Percentiles rank a stretch among this genome's conserved stretches.
Conservation (phyloP, 2,797 vertebrate species). For the Lithobates pipiens region DNA sequence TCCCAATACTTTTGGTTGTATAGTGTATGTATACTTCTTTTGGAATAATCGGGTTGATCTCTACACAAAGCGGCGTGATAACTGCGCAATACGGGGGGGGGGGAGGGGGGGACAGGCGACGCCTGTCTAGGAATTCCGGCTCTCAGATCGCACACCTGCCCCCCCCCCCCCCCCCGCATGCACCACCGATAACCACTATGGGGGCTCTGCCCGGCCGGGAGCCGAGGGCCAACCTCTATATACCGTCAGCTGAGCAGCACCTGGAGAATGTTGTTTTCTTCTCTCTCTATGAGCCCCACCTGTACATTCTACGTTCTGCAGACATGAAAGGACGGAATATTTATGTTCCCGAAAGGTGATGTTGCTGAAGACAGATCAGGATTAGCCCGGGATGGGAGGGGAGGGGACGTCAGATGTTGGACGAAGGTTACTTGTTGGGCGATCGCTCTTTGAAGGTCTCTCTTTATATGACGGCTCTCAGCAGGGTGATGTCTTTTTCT, state of each 20-base stretch:
- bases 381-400: neutral
- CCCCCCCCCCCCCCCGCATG: too few species aligned
- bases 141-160: conserved; percentile 44
- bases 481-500: neutral
- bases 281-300: conserved; percentile 11
- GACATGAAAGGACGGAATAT: neutral
- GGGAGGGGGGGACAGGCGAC: neutral
- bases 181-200: conserved; percentile 23
- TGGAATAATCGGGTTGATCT: neutral
- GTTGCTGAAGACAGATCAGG: neutral
- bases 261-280: neutral
- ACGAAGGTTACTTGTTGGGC: neutral
- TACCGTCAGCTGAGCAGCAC: neutral
- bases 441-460: neutral
- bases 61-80: neutral
- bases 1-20: too few species aligned
- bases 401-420: neutral
- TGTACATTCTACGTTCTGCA: conserved; percentile 8
- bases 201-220: conserved; percentile 8
- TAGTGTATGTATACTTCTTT: too few species aligned
- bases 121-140: conserved; percentile 6
- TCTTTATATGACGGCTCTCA: neutral
- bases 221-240: conserved; percentile 10
- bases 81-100: neutral
- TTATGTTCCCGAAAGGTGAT: neutral